Conservation (phyloP, 1,140 invertebrate genomes). For the Papilio xuthus region DNA sequence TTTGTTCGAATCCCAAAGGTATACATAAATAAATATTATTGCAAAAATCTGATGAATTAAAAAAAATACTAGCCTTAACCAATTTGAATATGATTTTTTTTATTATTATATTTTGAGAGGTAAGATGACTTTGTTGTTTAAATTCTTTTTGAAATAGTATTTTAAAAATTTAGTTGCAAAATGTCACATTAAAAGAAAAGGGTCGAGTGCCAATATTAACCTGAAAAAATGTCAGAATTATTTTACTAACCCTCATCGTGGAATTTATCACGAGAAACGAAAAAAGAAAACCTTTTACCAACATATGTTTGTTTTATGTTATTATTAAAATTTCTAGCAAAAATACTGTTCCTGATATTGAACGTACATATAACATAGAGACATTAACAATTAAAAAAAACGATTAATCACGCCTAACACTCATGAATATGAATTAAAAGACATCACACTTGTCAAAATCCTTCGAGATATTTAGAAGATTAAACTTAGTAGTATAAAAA, state of each 20-base stretch:
- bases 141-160: neutral
- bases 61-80: too few species aligned
- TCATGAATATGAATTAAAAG: too few species aligned
- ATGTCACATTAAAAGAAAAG: neutral
- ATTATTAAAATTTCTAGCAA: neutral
- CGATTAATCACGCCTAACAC: too few species aligned
- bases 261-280: neutral
- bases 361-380: neutral
- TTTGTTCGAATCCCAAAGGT: neutral
- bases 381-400: neutral
- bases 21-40: neutral
- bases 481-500: too few species aligned
- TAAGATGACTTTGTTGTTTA: neutral
- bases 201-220: neutral
- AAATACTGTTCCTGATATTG: neutral
- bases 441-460: too few species aligned
- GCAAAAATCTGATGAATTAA: neutral
- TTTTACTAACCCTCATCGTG: conserved; percentile 7
- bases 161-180: neutral
- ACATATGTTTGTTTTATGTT: neutral
- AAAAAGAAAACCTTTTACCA: neutral
- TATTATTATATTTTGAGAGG: too few species aligned
- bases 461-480: too few species aligned
- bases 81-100: too few species aligned
- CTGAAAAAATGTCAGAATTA: conserved; percentile 4